These are phyloP conservation scores for Clarias pachynema DNA, from an alignment of 2,797 vertebrate genomes.

Conservation along the genomic window DNA sequence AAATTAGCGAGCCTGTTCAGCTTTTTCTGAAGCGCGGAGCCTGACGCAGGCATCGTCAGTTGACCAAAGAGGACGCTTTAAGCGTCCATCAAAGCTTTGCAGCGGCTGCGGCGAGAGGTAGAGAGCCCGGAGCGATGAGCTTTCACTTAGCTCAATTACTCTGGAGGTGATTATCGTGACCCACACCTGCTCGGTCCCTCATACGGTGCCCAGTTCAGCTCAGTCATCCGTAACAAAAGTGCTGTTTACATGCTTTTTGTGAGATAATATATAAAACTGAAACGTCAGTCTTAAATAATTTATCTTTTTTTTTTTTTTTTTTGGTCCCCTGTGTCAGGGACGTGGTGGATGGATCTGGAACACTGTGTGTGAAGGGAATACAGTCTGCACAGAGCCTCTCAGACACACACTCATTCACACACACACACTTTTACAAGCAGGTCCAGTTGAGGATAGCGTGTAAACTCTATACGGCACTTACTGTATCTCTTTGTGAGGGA, in stretches of 20 bases:
- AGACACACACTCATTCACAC: neutral
- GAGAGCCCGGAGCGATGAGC: neutral
- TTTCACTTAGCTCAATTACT: slow-evolving; percentile 34
- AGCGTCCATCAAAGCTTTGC: slow-evolving; percentile 72
- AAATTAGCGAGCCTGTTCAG: slow-evolving; percentile 57
- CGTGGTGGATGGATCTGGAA: neutral
- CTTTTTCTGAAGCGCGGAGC: slow-evolving; percentile 33
- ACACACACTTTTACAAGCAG: neutral
- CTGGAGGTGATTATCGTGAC: slow-evolving; percentile 28
- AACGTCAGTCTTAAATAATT: neutral
- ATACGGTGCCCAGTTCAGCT: neutral
- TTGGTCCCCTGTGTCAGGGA: neutral
- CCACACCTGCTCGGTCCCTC: neutral
- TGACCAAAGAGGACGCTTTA: slow-evolving; percentile 60
- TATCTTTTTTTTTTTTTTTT: neutral
- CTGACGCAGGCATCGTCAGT: slow-evolving; percentile 17
- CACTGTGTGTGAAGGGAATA: neutral
- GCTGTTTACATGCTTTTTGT: neutral
- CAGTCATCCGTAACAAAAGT: neutral
- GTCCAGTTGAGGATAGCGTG: neutral
- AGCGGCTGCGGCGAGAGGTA: slow-evolving; percentile 54
- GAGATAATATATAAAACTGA: neutral
- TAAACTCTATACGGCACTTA: neutral
- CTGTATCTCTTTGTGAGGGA: neutral
- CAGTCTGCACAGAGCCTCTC: neutral